Conservation (phyloP, 1,140 invertebrate species). For the Drosophila aff. region DNA sequence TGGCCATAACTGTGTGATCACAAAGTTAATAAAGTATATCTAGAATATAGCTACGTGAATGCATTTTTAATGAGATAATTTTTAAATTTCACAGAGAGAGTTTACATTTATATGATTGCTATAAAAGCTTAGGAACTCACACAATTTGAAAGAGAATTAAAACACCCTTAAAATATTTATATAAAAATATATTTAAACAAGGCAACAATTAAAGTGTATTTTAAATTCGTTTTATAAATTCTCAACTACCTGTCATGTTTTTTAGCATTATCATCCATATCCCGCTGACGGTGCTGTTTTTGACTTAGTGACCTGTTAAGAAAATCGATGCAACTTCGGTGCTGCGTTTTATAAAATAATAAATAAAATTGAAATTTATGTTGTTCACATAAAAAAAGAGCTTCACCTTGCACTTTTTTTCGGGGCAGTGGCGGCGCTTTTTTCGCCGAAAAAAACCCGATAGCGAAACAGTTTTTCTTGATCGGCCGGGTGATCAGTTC, state of each 20-base stretch:
- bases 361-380: constrained; percentile 59
- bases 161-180: not conserved
- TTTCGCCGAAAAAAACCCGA: constrained; percentile 32
- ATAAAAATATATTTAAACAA: not conserved
- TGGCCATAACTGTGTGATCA: not conserved
- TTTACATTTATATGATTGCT: too few relatives aligned
- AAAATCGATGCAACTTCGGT: constrained; percentile 26
- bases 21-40: not conserved
- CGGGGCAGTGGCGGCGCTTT: constrained; percentile 4
- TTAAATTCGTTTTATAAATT: not conserved
- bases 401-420: constrained; percentile 73
- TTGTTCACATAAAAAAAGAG: constrained; percentile 38
- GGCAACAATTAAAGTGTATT: not conserved
- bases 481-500: constrained; percentile 49
- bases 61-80: not conserved
- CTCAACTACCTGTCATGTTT: not conserved
- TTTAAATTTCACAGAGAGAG: not conserved
- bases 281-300: constrained; percentile 38
- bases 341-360: constrained; percentile 49
- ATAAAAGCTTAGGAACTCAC: not conserved
- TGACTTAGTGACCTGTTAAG: constrained; percentile 43
- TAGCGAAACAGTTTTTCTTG: constrained; percentile 36
- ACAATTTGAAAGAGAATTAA: not conserved
- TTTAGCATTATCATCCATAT: constrained; percentile 18
- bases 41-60: not conserved